phyloP scores from a whole-genome alignment of 2,888 invertebrate species.

The Drosophila prostipennis region DNA sequence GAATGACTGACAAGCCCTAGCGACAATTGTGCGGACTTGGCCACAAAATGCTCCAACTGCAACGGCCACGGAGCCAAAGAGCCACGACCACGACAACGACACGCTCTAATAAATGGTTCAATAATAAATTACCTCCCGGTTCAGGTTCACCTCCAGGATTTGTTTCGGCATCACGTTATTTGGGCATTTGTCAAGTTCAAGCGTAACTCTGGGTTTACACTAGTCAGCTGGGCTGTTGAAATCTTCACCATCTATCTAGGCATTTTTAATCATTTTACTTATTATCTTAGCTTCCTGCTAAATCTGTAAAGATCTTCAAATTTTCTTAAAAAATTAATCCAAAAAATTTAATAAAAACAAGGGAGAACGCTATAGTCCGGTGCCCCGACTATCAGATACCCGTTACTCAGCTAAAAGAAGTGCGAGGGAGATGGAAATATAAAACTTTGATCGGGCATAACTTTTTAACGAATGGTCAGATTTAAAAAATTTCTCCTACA shows the following conservation, averaged over 20 bases:
- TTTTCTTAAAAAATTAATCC: too few species aligned
- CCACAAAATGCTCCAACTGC: slow-evolving; percentile 25
- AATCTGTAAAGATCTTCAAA: too few species aligned
- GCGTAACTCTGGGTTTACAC: slow-evolving; percentile 62
- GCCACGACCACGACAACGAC: slow-evolving; percentile 48
- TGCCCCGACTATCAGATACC: too few species aligned
- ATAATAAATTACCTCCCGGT: slow-evolving; percentile 69
- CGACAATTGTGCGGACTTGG: slow-evolving; percentile 65
- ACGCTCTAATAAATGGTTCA: slow-evolving; percentile 77
- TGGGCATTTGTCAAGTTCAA: slow-evolving; percentile 79
- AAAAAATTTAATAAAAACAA: too few species aligned
- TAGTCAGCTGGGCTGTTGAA: slow-evolving; percentile 27
- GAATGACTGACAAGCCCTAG: slow-evolving; percentile 72
- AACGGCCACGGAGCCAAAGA: slow-evolving; percentile 7
- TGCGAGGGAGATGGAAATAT: too few species aligned
- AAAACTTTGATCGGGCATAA: too few species aligned
- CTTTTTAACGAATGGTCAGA: too few species aligned
- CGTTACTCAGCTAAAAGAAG: too few species aligned
- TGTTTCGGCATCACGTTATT: slow-evolving; percentile 74
- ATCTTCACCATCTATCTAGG: not conserved
- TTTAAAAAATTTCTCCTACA: too few species aligned
- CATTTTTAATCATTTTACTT: too few species aligned
- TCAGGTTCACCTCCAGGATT: slow-evolving; percentile 43
- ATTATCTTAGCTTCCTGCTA: too few species aligned
- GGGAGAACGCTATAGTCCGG: too few species aligned